Evolutionary conservation across 2,888 invertebrate genomes (phyloP).

Genomic region (Polyploca ridens): DNA sequence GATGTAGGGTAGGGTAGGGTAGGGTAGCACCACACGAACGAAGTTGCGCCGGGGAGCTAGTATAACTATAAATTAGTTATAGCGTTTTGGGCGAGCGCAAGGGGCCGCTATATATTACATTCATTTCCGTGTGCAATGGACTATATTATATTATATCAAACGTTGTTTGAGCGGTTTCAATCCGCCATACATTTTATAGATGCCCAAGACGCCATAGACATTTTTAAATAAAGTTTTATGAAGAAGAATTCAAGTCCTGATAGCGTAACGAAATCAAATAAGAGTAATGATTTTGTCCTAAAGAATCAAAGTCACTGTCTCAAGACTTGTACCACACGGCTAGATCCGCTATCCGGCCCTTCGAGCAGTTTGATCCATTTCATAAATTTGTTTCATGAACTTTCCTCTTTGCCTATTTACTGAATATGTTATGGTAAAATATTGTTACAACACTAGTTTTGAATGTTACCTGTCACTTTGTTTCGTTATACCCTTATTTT

Average conservation of each 20-base stretch:
- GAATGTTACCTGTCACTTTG: conserved; percentile 18
- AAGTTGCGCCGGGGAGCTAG: no score
- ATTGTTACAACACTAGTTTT: conserved; percentile 44
- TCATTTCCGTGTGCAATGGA: no score
- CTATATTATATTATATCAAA: not conserved
- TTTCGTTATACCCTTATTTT: conserved; percentile 4
- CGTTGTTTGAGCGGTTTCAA: no score
- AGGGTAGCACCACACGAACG: no score
- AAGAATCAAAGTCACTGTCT: conserved; percentile 8
- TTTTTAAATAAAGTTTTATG: not conserved
- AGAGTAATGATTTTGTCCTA: no score
- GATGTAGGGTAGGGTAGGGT: no score
- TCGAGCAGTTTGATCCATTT: conserved; percentile 65
- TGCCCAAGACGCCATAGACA: no score
- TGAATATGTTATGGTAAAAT: conserved; percentile 52
- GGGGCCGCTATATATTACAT: no score
- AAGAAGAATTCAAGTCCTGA: not conserved
- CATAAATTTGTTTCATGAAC: conserved; percentile 70
- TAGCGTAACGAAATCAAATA: no score
- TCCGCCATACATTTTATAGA: no score
- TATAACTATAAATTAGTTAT: no score
- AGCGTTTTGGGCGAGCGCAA: no score
- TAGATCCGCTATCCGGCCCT: conserved; percentile 41
- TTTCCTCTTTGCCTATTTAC: conserved; percentile 54
- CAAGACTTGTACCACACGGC: conserved; percentile 21